phyloP scores from a whole-genome alignment of 1,140 invertebrate genomes.

The Cepaea nemoralis region DNA sequence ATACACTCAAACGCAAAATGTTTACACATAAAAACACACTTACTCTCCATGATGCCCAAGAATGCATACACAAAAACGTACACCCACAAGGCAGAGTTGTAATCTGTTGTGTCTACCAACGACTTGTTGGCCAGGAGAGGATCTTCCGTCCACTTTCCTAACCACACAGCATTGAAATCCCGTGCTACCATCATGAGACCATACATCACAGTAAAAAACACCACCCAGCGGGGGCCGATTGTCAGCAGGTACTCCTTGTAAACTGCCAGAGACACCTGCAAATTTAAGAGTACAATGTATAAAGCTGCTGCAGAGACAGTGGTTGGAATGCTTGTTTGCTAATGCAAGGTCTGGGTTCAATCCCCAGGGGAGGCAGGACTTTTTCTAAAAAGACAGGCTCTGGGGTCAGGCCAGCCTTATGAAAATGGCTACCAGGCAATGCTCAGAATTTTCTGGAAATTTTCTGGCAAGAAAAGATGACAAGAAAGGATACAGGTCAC shows the following conservation, averaged over 20 bases:
- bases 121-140: slow-evolving; percentile 43
- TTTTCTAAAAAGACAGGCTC: too few relatives aligned
- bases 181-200: neutral
- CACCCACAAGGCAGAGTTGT: neutral
- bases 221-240: neutral
- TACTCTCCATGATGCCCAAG: neutral
- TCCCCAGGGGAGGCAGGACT: too few relatives aligned
- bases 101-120: slow-evolving; percentile 15
- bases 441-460: too few relatives aligned
- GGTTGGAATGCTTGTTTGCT: too few relatives aligned
- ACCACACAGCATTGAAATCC: neutral
- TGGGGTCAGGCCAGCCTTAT: too few relatives aligned
- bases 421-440: too few relatives aligned
- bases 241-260: slow-evolving; percentile 5
- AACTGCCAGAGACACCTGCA: neutral
- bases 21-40: too few relatives aligned
- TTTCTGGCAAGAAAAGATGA: too few relatives aligned
- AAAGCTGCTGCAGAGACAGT: too few relatives aligned
- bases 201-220: neutral
- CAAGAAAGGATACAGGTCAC: too few relatives aligned
- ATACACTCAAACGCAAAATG: too few relatives aligned
- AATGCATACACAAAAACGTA: neutral
- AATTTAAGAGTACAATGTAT: neutral
- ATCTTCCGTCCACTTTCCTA: slow-evolving; percentile 58
- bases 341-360: too few relatives aligned